Conservation (phyloP, 2,113 vertebrate species). For the Catharus minimus region DNA sequence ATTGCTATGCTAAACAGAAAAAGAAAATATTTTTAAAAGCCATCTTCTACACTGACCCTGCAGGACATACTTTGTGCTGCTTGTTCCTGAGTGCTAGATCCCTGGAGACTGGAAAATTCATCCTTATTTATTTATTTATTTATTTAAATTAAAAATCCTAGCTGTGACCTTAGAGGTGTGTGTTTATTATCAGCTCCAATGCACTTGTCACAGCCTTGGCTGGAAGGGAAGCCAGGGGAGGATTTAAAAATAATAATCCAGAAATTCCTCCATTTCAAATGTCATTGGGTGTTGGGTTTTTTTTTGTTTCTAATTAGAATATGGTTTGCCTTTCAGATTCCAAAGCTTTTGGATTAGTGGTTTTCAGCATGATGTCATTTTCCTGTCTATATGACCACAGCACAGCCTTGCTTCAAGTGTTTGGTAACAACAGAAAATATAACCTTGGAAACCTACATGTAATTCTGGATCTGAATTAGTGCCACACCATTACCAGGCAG, state of each 20-base stretch:
- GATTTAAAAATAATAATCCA: slow-evolving; percentile 43
- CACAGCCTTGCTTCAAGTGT: slow-evolving; percentile 47
- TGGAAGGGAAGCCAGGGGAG: slow-evolving; percentile 57
- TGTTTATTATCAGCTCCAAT: slow-evolving; percentile 75
- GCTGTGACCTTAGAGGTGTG: slow-evolving; percentile 70
- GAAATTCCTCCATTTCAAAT: slow-evolving; percentile 57
- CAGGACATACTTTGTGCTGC: neutral
- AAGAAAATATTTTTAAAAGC: fast-evolving
- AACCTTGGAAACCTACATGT: slow-evolving; percentile 68
- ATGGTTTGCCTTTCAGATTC: slow-evolving; percentile 66
- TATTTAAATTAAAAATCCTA: slow-evolving; percentile 62
- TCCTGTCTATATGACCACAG: slow-evolving; percentile 72
- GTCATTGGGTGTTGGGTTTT: neutral
- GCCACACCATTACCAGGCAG: slow-evolving; percentile 54
- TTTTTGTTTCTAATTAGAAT: slow-evolving; percentile 71
- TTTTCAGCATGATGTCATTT: slow-evolving; percentile 75
- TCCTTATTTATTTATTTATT: slow-evolving; percentile 65
- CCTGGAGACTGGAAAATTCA: slow-evolving; percentile 59
- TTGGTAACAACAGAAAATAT: slow-evolving; percentile 76
- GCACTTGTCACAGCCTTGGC: slow-evolving; percentile 75
- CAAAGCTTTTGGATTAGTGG: slow-evolving; percentile 72
- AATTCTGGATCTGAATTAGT: slow-evolving; percentile 35
- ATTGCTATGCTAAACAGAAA: neutral
- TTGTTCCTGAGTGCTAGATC: slow-evolving; percentile 33
- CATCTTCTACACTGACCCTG: neutral